A percentile compares a stretch with the other conserved stretches of the same genome.
Evolutionary conservation across 2,113 vertebrate species (phyloP).

Genomic region (Pagrus major): DNA sequence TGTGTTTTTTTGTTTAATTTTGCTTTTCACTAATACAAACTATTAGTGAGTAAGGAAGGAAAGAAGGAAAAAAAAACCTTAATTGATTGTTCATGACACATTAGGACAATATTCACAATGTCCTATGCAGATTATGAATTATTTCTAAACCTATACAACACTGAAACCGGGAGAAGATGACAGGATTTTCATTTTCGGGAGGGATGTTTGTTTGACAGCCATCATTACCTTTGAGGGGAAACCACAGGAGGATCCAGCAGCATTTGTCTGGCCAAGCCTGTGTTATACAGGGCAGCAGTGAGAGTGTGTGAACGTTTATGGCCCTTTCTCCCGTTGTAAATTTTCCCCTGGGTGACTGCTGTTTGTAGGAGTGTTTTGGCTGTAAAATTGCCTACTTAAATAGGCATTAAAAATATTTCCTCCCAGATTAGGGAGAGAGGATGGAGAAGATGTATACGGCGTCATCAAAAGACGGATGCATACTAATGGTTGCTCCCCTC

Average conservation of each 20-base stretch:
- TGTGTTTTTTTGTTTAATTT: too few species aligned
- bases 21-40: too few species aligned
- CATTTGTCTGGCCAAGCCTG: conserved; percentile 11
- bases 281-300: conserved; percentile 33
- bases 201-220: background rate
- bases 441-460: conserved; percentile 39
- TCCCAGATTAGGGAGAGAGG: conserved; percentile 19
- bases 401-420: conserved; percentile 60
- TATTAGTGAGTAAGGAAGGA: too few species aligned
- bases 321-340: conserved; percentile 36
- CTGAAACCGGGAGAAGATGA: background rate
- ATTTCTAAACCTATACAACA: background rate
- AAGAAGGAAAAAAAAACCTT: too few species aligned
- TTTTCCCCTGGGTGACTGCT: conserved; percentile 10
- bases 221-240: conserved; percentile 5
- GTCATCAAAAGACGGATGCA: conserved; percentile 60
- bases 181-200: background rate
- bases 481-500: conserved; percentile 45
- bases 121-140: too few species aligned
- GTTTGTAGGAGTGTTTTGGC: conserved; percentile 46
- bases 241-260: conserved; percentile 14
- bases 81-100: too few species aligned
- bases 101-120: too few species aligned
- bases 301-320: conserved; percentile 46
- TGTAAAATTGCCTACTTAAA: conserved; percentile 66